Evolutionary conservation across 2,113 vertebrate genomes (phyloP).

Genomic region (Python bivittatus): DNA sequence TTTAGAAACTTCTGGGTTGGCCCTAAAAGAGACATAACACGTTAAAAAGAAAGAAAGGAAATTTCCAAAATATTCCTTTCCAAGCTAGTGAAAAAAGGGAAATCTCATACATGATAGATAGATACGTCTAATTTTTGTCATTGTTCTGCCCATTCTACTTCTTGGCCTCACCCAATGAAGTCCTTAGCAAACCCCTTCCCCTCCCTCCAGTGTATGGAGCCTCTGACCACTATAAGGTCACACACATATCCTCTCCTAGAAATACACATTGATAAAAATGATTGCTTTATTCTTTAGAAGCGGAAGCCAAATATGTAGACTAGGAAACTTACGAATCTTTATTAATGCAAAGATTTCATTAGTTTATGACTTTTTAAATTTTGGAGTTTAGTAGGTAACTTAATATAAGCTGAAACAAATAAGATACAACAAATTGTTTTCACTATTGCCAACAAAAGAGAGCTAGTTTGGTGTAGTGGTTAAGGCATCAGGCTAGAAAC

Average conservation of each 20-base stretch:
- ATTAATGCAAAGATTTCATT: background rate
- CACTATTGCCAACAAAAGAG: background rate
- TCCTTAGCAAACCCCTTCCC: background rate
- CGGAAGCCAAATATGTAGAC: background rate
- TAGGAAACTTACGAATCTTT: background rate
- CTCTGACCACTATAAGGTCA: background rate
- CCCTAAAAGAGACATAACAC: background rate
- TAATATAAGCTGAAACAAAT: background rate
- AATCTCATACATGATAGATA: background rate
- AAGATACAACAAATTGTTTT: background rate
- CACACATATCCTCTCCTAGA: background rate
- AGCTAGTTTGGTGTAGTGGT: background rate
- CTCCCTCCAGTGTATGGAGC: background rate
- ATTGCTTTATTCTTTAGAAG: background rate
- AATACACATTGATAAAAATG: background rate
- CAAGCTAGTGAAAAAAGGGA: background rate
- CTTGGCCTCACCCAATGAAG: background rate
- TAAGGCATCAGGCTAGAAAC: background rate
- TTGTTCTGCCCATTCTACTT: background rate
- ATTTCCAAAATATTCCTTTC: background rate
- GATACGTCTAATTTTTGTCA: background rate
- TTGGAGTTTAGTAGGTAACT: background rate
- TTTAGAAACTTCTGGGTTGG: background rate
- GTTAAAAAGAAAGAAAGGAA: background rate
- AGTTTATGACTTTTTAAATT: background rate